phyloP scores from a whole-genome alignment of 2,888 invertebrate species.

The Leptarthrus brevirostris region DNA sequence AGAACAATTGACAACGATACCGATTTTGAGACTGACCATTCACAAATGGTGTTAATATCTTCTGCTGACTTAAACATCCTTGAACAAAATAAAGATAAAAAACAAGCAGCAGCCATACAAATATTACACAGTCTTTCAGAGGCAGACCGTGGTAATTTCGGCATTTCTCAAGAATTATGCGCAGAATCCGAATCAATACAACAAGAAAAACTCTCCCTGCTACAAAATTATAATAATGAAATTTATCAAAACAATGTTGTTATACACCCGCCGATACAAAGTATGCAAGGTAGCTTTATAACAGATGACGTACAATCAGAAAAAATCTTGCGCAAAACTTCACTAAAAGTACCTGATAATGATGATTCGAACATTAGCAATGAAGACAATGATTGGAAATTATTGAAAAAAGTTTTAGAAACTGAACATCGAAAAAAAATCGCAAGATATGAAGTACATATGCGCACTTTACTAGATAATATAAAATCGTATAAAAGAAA shows the following conservation, averaged over 20 bases:
- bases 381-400: slow-evolving; percentile 55
- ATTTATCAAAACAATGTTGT: neutral
- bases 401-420: slow-evolving; percentile 59
- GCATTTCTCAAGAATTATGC: too few relatives aligned
- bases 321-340: neutral
- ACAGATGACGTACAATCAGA: neutral
- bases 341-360: slow-evolving; percentile 41
- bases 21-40: too few relatives aligned
- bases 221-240: too few relatives aligned
- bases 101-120: too few relatives aligned
- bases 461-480: slow-evolving; percentile 57
- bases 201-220: too few relatives aligned
- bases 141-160: too few relatives aligned
- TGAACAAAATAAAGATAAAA: too few relatives aligned
- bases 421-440: slow-evolving; percentile 59
- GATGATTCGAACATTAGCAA: slow-evolving; percentile 1
- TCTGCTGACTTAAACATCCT: too few relatives aligned
- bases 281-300: neutral
- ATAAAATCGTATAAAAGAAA: slow-evolving; percentile 58
- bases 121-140: too few relatives aligned
- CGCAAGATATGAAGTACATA: slow-evolving; percentile 59
- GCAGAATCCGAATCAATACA: too few relatives aligned
- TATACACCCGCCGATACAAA: neutral
- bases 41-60: too few relatives aligned
- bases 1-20: too few relatives aligned